A percentile compares a stretch with the other conserved stretches of the same genome.
Conservation (phyloP, 64 coral and sea anemone genomes). For the Actinia equina region DNA sequence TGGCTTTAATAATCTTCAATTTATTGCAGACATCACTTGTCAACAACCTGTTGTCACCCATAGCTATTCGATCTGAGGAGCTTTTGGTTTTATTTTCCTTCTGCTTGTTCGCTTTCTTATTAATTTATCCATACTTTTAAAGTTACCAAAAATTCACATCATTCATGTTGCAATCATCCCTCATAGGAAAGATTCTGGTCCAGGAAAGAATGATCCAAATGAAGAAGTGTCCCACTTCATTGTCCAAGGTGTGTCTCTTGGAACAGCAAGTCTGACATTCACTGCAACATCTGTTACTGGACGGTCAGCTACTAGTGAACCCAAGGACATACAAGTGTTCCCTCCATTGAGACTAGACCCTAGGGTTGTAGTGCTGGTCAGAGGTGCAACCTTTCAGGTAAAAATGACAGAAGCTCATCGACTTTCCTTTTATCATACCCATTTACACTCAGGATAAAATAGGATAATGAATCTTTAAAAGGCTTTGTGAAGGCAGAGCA, state of each 20-base stretch:
- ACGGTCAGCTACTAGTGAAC: constrained; percentile 77
- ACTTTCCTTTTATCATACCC: neutral
- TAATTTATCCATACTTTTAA: too few species aligned
- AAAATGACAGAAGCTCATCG: neutral
- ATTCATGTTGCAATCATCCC: neutral
- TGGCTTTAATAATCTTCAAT: too few species aligned
- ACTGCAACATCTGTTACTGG: constrained; percentile 54
- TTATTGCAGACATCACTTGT: too few species aligned
- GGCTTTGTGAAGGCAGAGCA: too few species aligned
- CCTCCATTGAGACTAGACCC: constrained; percentile 81
- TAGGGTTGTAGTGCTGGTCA: constrained; percentile 67
- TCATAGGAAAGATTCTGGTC: constrained; percentile 26
- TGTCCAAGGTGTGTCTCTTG: constrained; percentile 75
- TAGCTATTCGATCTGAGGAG: too few species aligned
- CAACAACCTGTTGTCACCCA: too few species aligned
- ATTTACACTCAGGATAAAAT: too few species aligned
- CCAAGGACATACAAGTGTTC: constrained; percentile 96
- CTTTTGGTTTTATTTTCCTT: too few species aligned
- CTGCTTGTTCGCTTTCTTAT: too few species aligned
- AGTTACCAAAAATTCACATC: too few species aligned
- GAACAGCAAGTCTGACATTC: constrained; percentile 84
- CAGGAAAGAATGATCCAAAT: constrained; percentile 41
- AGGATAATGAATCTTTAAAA: too few species aligned
- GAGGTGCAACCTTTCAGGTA: constrained; percentile 96
- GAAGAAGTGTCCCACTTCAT: constrained; percentile 63